These are phyloP conservation scores for Drosophila prolongata DNA, from an alignment of 2,888 invertebrate genomes.

Conservation along the genomic window DNA sequence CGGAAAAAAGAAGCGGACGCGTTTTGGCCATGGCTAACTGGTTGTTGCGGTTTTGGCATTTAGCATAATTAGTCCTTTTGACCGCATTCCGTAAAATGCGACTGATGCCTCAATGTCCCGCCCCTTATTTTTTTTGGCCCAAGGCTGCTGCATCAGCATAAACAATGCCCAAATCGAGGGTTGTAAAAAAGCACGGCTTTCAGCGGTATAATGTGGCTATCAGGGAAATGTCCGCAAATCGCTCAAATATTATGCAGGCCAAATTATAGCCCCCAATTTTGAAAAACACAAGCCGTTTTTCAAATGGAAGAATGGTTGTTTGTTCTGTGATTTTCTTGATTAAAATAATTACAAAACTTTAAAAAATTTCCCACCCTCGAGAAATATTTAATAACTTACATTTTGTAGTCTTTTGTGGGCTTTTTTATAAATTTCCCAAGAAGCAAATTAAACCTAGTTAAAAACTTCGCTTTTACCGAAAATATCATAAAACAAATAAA, in stretches of 20 bases:
- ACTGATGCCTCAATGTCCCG: conserved; percentile 21
- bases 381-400: no score
- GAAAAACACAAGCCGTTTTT: background rate
- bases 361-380: no score
- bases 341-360: no score
- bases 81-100: conserved; percentile 75
- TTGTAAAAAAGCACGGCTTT: conserved; percentile 9
- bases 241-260: background rate
- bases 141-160: background rate
- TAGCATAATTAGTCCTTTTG: conserved; percentile 81
- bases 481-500: no score
- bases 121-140: background rate
- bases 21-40: conserved; percentile 63
- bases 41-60: conserved; percentile 75
- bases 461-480: no score
- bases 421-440: no score
- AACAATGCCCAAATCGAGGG: conserved; percentile 16
- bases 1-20: conserved; percentile 17
- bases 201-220: conserved; percentile 1
- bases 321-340: no score
- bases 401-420: no score
- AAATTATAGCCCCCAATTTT: background rate
- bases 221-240: background rate
- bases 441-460: no score
- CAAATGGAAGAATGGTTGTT: no score